Conservation (phyloP, 1,140 invertebrate genomes). For the Sycophaga agraensis region DNA sequence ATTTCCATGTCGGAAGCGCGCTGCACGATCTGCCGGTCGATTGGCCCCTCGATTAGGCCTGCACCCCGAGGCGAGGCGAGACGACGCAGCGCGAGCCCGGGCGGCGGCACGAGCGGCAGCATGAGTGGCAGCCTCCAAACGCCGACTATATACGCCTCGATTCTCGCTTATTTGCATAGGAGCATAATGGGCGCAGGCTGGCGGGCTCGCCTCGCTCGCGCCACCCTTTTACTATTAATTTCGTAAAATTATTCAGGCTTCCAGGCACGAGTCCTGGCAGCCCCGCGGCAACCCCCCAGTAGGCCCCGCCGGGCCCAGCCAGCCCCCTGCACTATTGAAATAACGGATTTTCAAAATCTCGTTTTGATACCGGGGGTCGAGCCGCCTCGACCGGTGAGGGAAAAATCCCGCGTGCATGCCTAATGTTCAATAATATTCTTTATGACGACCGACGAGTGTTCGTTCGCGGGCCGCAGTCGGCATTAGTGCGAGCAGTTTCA, state of each 20-base stretch:
- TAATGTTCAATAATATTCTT: constrained; percentile 14
- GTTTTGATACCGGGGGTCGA: constrained; percentile 44
- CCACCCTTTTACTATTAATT: constrained; percentile 60
- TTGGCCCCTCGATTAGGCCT: too few species aligned
- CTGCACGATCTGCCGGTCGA: too few species aligned
- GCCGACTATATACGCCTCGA: too few species aligned
- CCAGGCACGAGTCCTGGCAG: constrained; percentile 30
- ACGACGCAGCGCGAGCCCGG: too few species aligned
- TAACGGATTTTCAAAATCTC: constrained; percentile 60
- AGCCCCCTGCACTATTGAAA: constrained; percentile 51
- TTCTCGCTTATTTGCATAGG: constrained; percentile 58
- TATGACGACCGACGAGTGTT: background rate
- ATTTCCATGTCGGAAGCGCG: too few species aligned
- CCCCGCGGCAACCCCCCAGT: background rate
- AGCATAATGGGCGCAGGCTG: constrained; percentile 45
- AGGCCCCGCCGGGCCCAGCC: constrained; percentile 19
- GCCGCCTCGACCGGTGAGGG: too few species aligned
- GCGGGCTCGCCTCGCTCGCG: constrained; percentile 33
- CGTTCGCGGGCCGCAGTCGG: too few species aligned
- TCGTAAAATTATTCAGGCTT: constrained; percentile 57
- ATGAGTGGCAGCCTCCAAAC: too few species aligned
- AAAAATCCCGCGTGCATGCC: constrained; percentile 26
- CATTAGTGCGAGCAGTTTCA: too few species aligned
- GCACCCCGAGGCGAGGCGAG: too few species aligned
- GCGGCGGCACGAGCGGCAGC: too few species aligned